phyloP scores from a whole-genome alignment of 2,888 invertebrate genomes.

The Stegana nigrithorax region DNA sequence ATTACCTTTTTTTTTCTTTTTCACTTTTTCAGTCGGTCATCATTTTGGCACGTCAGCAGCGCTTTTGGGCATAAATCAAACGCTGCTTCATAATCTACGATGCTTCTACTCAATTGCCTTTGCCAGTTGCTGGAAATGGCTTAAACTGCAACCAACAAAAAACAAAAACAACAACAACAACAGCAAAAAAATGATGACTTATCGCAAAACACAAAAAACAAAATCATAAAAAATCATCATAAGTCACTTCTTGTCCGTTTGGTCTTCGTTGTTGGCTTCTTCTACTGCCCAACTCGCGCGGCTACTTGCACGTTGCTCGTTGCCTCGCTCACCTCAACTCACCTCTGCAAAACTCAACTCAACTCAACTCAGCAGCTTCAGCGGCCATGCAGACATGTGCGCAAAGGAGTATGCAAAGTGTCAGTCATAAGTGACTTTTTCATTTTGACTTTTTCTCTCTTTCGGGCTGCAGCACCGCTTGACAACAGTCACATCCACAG shows the following conservation, averaged over 20 bases:
- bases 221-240: slow-evolving; percentile 59
- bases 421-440: slow-evolving; percentile 60
- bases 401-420: slow-evolving; percentile 45
- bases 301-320: slow-evolving; percentile 23
- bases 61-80: slow-evolving; percentile 49
- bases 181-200: no score
- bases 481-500: no score
- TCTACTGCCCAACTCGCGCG: background rate
- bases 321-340: slow-evolving; percentile 31
- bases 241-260: slow-evolving; percentile 51
- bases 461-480: no score
- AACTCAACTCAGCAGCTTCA: background rate
- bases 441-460: no score
- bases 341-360: background rate
- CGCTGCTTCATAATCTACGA: slow-evolving; percentile 45
- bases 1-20: no score
- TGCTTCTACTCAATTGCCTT: slow-evolving; percentile 16
- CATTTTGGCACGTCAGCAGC: background rate
- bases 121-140: slow-evolving; percentile 39
- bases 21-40: slow-evolving; percentile 3
- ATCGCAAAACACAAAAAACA: slow-evolving; percentile 25
- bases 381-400: background rate
- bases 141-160: slow-evolving; percentile 20
- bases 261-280: slow-evolving; percentile 11
- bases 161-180: background rate